Conservation (phyloP, 2,797 vertebrate species). For the Acanthurus tractus region DNA sequence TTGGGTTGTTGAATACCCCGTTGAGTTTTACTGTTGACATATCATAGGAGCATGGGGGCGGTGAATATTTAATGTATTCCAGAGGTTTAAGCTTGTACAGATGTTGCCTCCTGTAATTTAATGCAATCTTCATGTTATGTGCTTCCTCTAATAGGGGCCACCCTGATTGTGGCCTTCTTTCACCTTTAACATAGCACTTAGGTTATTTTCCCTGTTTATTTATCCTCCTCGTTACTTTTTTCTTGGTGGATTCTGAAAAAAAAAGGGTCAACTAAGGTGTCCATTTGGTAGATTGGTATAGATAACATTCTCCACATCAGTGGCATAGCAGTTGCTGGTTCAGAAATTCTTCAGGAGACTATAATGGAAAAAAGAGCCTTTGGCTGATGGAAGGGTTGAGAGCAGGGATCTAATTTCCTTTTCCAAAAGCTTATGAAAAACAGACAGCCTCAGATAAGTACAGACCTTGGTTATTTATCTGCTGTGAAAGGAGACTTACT, state of each 20-base stretch:
- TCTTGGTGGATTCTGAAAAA: constrained; percentile 27
- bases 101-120: constrained; percentile 80
- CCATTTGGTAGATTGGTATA: constrained; percentile 50
- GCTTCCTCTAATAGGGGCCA: constrained; percentile 75
- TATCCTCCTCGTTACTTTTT: constrained; percentile 11
- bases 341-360: constrained; percentile 69
- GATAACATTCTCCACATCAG: constrained; percentile 68
- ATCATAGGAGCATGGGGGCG: constrained; percentile 39
- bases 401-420: constrained; percentile 83
- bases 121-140: constrained; percentile 75
- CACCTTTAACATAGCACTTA: constrained; percentile 29
- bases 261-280: constrained; percentile 54
- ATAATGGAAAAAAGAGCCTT: constrained; percentile 75
- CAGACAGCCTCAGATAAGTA: constrained; percentile 82
- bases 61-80: constrained; percentile 72
- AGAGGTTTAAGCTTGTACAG: constrained; percentile 77
- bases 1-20: constrained; percentile 47
- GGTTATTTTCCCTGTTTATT: constrained; percentile 32
- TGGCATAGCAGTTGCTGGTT: constrained; percentile 57
- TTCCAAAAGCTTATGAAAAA: constrained; percentile 85
- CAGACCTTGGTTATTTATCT: constrained; percentile 79
- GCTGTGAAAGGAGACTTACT: constrained; percentile 67
- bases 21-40: constrained; percentile 53
- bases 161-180: constrained; percentile 55
- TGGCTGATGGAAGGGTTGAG: constrained; percentile 68